Percentiles rank a stretch among this genome's conserved stretches.
Conservation (phyloP, 1,140 invertebrate genomes). For the Harpegnathos saltator region DNA sequence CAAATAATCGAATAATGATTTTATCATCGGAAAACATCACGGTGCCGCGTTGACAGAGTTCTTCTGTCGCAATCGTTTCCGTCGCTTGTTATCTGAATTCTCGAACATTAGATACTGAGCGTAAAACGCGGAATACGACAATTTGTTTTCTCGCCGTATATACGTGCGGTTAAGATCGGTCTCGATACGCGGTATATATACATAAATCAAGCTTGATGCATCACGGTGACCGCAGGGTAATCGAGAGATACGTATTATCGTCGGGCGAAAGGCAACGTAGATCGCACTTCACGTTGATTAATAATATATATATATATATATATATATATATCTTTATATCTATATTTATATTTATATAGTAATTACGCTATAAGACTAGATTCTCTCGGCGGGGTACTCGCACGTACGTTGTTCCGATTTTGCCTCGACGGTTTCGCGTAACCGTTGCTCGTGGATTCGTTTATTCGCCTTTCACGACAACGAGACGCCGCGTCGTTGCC, state of each 20-base stretch:
- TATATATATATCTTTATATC: slow-evolving; percentile 40
- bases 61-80: too few species aligned
- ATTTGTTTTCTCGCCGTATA: too few species aligned
- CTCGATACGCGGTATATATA: slow-evolving; percentile 15
- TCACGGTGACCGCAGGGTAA: slow-evolving; percentile 41
- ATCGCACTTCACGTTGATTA: slow-evolving; percentile 67
- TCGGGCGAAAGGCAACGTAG: slow-evolving; percentile 72
- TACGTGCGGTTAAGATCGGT: too few species aligned
- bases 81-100: too few species aligned
- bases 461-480: not conserved
- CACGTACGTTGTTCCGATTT: slow-evolving; percentile 50
- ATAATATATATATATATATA: slow-evolving; percentile 71
- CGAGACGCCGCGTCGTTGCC: slow-evolving; percentile 30
- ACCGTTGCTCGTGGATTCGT: not conserved
- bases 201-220: slow-evolving; percentile 52
- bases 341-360: slow-evolving; percentile 37
- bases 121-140: too few species aligned
- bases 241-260: slow-evolving; percentile 65
- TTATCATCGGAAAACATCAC: not conserved
- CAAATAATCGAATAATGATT: not conserved
- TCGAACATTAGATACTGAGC: too few species aligned
- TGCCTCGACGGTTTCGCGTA: slow-evolving; percentile 18
- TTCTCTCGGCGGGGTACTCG: slow-evolving; percentile 74
- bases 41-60: not conserved
- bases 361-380: slow-evolving; percentile 79